Base-by-base conservation (phyloP, 92 coral and sea anemone genomes). In the Diadumene lineata region DNA sequence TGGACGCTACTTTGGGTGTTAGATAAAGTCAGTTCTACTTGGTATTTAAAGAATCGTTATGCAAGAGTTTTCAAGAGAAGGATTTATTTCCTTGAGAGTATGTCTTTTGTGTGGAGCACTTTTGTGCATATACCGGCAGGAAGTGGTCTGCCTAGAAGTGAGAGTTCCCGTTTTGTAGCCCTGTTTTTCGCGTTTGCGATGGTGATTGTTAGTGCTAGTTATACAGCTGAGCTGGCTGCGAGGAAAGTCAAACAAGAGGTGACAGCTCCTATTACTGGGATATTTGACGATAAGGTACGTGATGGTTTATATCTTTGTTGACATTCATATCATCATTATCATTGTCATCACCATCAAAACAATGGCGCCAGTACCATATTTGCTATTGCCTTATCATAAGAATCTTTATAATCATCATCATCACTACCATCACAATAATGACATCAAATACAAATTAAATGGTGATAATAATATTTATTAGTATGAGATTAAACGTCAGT, bases 191-290 rank as follows among this genome's bases (percentile, higher is more conserved):
- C 96, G 10, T 86, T 89, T 56, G 83, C 90, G 13, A 92, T 84
- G 92, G 29, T 89, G 13, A 89, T 92, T 55, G 81, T 89, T 15
- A 88, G 80, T 38, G 84, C 96, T 0, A 84, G 90, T 24, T 92
- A 92, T 70, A 92, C 98, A 2, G 98, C 98, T 0, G 92, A 89
- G 44, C 68, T 92, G 26, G 96, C 98, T 19, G 98, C 98, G 8
- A 79, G 79, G 33, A 85, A 83, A 66, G 98, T 92, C 38, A 88
- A 86, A 70, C 81, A 83, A 77, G 84, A 87, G 51, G 80, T 82
- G 29, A 80, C 69, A 38, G 60, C 84, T 21, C 89, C 92, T 1
- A 77, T 90, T 55, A 72, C 80, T 11, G 97, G 92, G 38, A 87
- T 90, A 64, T 74, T 81, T 50, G 97, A 90, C 75, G 78, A 58